Conservation (phyloP, 2,113 vertebrate genomes). For the Myrmophylax atrothorax region DNA sequence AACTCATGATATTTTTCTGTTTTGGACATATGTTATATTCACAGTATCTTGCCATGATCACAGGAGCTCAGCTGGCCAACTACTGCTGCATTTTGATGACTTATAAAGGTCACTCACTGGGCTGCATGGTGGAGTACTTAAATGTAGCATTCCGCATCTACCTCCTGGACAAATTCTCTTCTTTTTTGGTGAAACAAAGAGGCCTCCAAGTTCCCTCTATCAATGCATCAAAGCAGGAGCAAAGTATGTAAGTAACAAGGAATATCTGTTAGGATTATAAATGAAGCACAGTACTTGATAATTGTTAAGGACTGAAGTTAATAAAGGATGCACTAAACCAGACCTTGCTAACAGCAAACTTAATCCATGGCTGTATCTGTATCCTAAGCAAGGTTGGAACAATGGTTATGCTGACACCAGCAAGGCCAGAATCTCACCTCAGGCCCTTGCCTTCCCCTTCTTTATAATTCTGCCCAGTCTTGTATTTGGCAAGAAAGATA, state of each 20-base stretch:
- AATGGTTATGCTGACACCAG: not conserved
- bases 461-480: not conserved
- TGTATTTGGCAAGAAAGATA: not conserved
- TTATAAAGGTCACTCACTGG: not conserved
- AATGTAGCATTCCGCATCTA: fast-evolving
- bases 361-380: not conserved
- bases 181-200: not conserved
- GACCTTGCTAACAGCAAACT: not conserved
- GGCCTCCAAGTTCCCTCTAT: not conserved
- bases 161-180: not conserved
- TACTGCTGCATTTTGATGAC: not conserved
- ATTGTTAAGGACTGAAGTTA: not conserved
- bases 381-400: not conserved
- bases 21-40: not conserved
- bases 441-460: not conserved
- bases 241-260: not conserved
- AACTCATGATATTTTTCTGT: not conserved
- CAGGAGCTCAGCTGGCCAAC: not conserved
- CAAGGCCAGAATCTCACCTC: slow-evolving; percentile 2
- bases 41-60: not conserved
- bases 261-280: not conserved
- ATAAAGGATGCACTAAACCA: not conserved
- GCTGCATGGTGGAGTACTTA: not conserved
- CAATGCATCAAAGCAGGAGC: not conserved
- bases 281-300: not conserved